These are phyloP conservation scores for Troglohyphantes excavatus DNA, from an alignment of 2,888 invertebrate genomes.

Conservation along the genomic window DNA sequence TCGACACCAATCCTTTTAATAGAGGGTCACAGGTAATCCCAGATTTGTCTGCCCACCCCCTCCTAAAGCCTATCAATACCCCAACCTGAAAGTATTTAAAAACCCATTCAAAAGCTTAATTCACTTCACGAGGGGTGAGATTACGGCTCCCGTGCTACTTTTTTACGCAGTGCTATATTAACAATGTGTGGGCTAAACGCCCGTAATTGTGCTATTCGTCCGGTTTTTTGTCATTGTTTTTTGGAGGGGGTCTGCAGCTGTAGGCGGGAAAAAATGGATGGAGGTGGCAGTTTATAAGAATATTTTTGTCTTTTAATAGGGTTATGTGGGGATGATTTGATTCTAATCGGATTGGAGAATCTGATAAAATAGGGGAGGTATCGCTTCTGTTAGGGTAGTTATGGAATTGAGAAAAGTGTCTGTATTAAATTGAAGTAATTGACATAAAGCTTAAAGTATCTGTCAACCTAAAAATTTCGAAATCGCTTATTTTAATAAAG, in stretches of 20 bases:
- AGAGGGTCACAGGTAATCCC: constrained; percentile 1
- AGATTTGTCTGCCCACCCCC: neutral
- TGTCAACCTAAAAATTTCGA: too few relatives aligned
- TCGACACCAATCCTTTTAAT: neutral
- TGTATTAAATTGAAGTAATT: too few relatives aligned
- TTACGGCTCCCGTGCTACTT: neutral
- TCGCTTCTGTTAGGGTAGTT: too few relatives aligned
- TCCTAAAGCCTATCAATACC: neutral
- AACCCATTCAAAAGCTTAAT: neutral
- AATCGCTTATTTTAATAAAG: too few relatives aligned
- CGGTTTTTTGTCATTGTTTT: neutral
- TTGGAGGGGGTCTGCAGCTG: neutral
- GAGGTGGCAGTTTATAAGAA: too few relatives aligned
- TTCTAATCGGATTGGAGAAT: too few relatives aligned
- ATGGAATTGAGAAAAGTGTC: too few relatives aligned
- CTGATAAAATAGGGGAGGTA: too few relatives aligned
- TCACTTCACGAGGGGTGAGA: constrained; percentile 7
- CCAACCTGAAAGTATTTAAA: neutral
- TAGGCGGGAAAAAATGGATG: too few relatives aligned
- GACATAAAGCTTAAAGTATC: too few relatives aligned
- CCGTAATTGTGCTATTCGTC: neutral
- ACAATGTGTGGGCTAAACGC: neutral
- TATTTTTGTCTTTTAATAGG: too few relatives aligned
- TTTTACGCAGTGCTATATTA: constrained; percentile 4
- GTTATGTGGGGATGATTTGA: too few relatives aligned